Conservation (phyloP, 1,140 invertebrate species). For the Drosophila pseudoobscura region DNA sequence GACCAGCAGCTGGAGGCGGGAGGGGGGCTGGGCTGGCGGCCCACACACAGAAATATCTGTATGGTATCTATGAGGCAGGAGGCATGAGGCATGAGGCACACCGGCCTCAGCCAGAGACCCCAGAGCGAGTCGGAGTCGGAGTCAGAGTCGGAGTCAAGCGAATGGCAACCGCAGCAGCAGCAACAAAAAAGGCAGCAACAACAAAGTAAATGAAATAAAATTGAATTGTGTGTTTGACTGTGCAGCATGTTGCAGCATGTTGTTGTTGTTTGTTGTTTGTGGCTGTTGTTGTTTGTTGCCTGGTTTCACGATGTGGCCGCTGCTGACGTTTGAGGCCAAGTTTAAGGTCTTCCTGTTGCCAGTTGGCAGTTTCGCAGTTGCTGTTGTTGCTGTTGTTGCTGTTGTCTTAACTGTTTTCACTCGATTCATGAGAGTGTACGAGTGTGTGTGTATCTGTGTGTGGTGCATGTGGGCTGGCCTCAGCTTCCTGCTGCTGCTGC, state of each 20-base stretch:
- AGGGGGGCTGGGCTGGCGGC: constrained; percentile 37
- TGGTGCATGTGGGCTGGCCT: constrained; percentile 66
- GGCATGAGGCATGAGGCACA: constrained; percentile 2
- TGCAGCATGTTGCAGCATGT: constrained; percentile 50
- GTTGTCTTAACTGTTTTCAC: constrained; percentile 79
- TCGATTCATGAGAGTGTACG: constrained; percentile 37
- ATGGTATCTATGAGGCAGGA: constrained; percentile 34
- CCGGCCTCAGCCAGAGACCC: constrained; percentile 27
- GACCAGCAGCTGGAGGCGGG: constrained; percentile 20
- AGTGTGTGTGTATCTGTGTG: constrained; percentile 33
- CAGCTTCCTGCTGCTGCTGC: constrained; percentile 47
- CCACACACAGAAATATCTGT: constrained; percentile 70
- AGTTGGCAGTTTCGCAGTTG: constrained; percentile 65
- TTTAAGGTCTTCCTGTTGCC: constrained; percentile 79
- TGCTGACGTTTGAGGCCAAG: constrained; percentile 72
- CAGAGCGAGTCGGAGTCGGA: constrained; percentile 33
- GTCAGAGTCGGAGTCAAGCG: constrained; percentile 23
- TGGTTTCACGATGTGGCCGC: constrained; percentile 69
- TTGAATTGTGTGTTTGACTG: constrained; percentile 79
- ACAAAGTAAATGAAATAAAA: constrained; percentile 79
- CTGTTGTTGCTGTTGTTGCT: constrained; percentile 45
- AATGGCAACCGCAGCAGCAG: constrained; percentile 67
- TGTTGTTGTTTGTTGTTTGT: constrained; percentile 19
- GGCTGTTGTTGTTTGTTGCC: constrained; percentile 7
- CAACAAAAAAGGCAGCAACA: constrained; percentile 48